phyloP scores from a whole-genome alignment of 1,140 invertebrate species.

The Marisa cornuarietis region DNA sequence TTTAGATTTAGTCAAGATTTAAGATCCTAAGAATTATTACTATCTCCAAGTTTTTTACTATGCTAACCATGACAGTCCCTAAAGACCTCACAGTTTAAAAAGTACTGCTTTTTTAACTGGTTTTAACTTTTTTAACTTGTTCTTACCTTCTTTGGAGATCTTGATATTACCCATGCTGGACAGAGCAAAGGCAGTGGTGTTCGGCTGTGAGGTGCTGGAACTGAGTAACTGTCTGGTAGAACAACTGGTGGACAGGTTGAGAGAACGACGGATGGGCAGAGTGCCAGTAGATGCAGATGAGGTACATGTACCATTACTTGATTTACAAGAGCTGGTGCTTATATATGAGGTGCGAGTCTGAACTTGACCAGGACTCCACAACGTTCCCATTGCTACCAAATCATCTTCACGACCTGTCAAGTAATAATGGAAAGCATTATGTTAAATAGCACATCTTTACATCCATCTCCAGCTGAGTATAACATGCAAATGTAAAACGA shows the following conservation, averaged over 20 bases:
- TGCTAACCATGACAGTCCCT: neutral
- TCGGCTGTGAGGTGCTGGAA: neutral
- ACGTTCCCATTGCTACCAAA: slow-evolving; percentile 50
- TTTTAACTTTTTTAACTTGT: too few species aligned
- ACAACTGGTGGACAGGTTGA: slow-evolving; percentile 8
- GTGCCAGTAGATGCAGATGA: slow-evolving; percentile 9
- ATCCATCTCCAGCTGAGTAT: too few species aligned
- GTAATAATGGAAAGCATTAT: neutral
- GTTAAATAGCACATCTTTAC: too few species aligned
- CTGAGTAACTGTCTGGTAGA: slow-evolving; percentile 4
- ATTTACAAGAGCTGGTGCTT: slow-evolving; percentile 3
- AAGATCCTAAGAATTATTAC: too few species aligned
- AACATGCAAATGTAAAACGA: too few species aligned
- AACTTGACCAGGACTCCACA: slow-evolving; percentile 31
- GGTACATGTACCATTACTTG: slow-evolving; percentile 27
- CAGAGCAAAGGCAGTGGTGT: neutral
- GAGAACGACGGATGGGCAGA: neutral
- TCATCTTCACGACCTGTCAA: slow-evolving; percentile 40
- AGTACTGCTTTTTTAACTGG: too few species aligned
- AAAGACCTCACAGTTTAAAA: neutral
- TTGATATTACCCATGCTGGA: neutral
- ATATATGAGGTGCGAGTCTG: slow-evolving; percentile 2
- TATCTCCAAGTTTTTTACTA: too few species aligned
- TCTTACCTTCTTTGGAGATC: neutral
- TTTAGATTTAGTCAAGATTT: too few species aligned